phyloP scores from a whole-genome alignment of 2,797 vertebrate species.

The Sphenopsis melanotis region DNA sequence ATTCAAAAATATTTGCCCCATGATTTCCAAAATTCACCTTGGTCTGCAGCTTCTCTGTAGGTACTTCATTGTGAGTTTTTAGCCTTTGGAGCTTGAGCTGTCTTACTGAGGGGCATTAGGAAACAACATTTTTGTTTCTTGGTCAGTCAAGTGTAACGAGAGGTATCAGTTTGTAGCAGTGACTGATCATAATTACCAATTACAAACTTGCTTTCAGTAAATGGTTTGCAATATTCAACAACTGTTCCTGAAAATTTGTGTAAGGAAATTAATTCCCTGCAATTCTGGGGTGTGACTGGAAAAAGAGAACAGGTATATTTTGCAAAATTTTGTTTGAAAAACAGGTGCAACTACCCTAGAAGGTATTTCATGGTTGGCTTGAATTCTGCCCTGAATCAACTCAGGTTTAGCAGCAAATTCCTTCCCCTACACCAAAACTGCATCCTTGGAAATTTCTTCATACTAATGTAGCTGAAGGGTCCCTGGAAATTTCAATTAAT shows the following conservation, averaged over 20 bases:
- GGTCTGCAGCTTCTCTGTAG: neutral
- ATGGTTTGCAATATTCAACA: neutral
- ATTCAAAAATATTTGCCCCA: neutral
- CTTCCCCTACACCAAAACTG: neutral
- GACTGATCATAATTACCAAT: neutral
- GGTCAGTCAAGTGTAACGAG: neutral
- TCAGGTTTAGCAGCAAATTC: neutral
- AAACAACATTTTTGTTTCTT: neutral
- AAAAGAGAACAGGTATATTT: neutral
- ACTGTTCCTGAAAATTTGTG: neutral
- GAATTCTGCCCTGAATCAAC: neutral
- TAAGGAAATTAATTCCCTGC: neutral
- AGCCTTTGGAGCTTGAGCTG: neutral
- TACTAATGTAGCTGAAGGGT: neutral
- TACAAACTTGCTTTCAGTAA: neutral
- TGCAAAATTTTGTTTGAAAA: neutral
- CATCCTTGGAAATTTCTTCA: neutral
- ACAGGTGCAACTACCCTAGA: neutral
- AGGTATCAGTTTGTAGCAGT: neutral
- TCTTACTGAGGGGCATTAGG: neutral
- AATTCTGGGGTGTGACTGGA: neutral
- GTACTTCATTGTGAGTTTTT: neutral
- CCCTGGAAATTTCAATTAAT: neutral
- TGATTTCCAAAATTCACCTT: neutral
- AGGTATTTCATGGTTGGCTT: neutral